Evolutionary conservation across 2,888 invertebrate species (phyloP).

Genomic region (Lochmaea capreae): DNA sequence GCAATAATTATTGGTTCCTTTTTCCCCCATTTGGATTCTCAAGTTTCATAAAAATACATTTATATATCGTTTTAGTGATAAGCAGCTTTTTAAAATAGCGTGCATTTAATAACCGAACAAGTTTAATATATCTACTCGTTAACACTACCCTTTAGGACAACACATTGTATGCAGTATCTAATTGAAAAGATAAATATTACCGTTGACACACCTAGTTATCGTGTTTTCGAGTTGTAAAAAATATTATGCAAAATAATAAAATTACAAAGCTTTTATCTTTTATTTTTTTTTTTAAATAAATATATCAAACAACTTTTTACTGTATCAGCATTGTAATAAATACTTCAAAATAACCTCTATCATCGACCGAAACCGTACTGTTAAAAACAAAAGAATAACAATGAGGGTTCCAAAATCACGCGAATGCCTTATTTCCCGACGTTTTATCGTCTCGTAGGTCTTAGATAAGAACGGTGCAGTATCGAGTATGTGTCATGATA

Average conservation of each 20-base stretch:
- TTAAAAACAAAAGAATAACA: conserved; percentile 52
- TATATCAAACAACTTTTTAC: background rate
- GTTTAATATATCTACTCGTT: no score
- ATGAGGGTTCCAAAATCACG: conserved; percentile 55
- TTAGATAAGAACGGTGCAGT: conserved; percentile 53
- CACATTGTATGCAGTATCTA: background rate
- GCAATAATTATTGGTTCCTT: no score
- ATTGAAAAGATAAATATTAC: background rate
- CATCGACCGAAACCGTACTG: conserved; percentile 44
- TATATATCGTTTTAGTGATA: no score
- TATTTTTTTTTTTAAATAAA: background rate
- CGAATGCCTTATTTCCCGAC: conserved; percentile 53
- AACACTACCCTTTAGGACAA: background rate
- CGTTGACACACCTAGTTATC: no score
- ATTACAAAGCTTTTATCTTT: background rate
- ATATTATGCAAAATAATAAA: no score
- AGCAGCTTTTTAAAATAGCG: no score
- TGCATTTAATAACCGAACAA: background rate
- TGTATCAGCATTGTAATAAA: conserved; percentile 26
- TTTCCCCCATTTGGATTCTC: no score
- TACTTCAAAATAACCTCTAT: conserved; percentile 44
- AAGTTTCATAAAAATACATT: no score
- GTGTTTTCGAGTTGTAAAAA: no score
- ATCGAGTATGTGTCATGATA: conserved; percentile 56
- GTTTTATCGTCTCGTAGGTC: conserved; percentile 51